These are phyloP conservation scores for Lutraria rhynchaena DNA, from an alignment of 1,140 invertebrate species.

Conservation along the genomic window DNA sequence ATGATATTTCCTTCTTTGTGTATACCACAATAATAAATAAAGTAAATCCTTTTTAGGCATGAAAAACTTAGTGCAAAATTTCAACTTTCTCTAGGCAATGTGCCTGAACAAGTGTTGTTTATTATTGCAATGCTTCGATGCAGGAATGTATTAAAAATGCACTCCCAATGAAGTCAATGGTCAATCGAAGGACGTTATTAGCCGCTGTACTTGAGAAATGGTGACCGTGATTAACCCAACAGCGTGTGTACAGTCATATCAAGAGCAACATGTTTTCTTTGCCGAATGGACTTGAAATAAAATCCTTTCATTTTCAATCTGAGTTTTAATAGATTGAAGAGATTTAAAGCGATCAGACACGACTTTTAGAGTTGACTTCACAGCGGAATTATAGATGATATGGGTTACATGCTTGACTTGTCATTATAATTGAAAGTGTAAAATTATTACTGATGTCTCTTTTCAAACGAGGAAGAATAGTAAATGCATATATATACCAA, in stretches of 20 bases:
- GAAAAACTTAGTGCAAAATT: too few species aligned
- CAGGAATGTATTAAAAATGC: too few species aligned
- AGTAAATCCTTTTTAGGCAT: too few species aligned
- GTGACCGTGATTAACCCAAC: not conserved
- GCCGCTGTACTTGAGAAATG: conserved; percentile 6
- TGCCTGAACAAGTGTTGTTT: too few species aligned
- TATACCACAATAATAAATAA: too few species aligned
- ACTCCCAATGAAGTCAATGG: too few species aligned
- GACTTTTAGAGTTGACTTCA: conserved; percentile 22
- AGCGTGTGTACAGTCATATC: not conserved
- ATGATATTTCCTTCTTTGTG: too few species aligned
- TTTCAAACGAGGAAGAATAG: too few species aligned
- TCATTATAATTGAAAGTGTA: too few species aligned
- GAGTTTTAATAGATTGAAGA: conserved; percentile 27
- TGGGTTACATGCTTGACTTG: not conserved
- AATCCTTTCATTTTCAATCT: conserved; percentile 19
- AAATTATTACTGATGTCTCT: too few species aligned
- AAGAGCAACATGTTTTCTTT: conserved; percentile 6
- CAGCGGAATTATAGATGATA: not conserved
- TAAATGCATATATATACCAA: too few species aligned
- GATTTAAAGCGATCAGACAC: conserved; percentile 43
- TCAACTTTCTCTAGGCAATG: too few species aligned
- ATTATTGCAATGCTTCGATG: conserved; percentile 11
- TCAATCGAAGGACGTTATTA: conserved; percentile 15
- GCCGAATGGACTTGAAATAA: conserved; percentile 20